Evolutionary conservation across 2,797 vertebrate genomes (phyloP), one percentile per base, ranked within the genome.

Genomic region (Staurois parvus): DNA sequence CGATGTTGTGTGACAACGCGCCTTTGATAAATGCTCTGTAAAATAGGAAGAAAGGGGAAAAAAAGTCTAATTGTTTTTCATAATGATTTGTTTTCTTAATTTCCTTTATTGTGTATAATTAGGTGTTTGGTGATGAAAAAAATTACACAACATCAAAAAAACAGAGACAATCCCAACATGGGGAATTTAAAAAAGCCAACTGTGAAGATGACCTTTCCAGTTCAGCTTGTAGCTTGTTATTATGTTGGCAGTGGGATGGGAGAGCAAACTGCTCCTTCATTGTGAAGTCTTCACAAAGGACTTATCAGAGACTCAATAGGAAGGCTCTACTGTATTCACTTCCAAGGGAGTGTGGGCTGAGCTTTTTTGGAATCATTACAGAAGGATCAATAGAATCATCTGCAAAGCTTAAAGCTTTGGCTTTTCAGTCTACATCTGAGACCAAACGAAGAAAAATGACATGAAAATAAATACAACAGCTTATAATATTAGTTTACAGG

Each of bases 41-140:
- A 74, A 52, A 52, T 17, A 52, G 19, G 45, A 48, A 48, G 45
- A 52, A 52, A 5, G 42, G 37, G 69, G 40, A 24, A 64, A 64
- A 64, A 74, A 64, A 29, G 40, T 81, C 59, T 79, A 83, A 79
- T 87, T 83, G 79, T 86, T 81, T 85, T 77, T 37, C 15, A 42
- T 76, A 86, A 70, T 73, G 85, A 72, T 87, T 86, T 86, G 72
- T 81, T 77, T 81, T 81, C 77, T 42, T n/a, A 30, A 21, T 40
- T 42, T 70, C 56, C 37, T 78, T 73, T 67, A 79, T 79, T 87
- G 81, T 64, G 30, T 68, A 56, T 87, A 87, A 79, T 87, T 83
- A 83, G 59, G 82, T 56, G 37, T 82, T 66, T 78, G 75, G 73
- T 72, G 73, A 76, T 42, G 21, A 76, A 29, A 34, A 86, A 42